phyloP scores from a whole-genome alignment of 2,888 invertebrate species.

The Amphipyra berbera region DNA sequence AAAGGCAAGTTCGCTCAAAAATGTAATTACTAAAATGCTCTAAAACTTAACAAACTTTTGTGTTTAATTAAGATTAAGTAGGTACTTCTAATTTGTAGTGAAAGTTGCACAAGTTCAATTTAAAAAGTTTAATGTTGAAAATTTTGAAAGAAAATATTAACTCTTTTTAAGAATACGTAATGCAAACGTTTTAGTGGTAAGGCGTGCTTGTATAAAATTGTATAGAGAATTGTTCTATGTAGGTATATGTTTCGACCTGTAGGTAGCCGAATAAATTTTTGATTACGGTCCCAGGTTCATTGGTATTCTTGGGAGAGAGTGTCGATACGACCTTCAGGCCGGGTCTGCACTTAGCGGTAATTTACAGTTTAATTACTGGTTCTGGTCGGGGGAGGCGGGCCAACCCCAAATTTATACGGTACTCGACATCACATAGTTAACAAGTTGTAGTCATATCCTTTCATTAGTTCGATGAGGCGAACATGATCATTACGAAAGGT shows the following conservation, averaged over 20 bases:
- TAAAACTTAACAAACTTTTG: conserved; percentile 26
- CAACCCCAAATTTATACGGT: conserved; percentile 65
- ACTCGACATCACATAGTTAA: conserved; percentile 55
- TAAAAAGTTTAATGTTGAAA: conserved; percentile 28
- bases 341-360: conserved; percentile 84
- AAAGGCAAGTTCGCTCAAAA: conserved; percentile 14
- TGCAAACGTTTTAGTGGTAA: conserved; percentile 16
- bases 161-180: conserved; percentile 7
- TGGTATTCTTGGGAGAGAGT: conserved; percentile 78
- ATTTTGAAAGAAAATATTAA: conserved; percentile 18
- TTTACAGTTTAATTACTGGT: conserved; percentile 87
- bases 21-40: conserved; percentile 28
- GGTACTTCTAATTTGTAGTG: conserved; percentile 26
- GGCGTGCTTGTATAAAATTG: conserved; percentile 17
- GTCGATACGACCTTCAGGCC: conserved; percentile 82
- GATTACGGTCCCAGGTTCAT: conserved; percentile 79
- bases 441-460: conserved; percentile 59
- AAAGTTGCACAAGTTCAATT: conserved; percentile 35
- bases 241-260: conserved; percentile 32
- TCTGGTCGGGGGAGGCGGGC: conserved; percentile 62
- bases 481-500: conserved; percentile 16
- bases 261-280: conserved; percentile 75
- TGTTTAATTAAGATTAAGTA: conserved; percentile 45
- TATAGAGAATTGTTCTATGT: conserved; percentile 56
- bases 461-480: conserved; percentile 48